A percentile compares a stretch with the other conserved stretches of the same genome.
These are phyloP conservation scores for Tridacna gigas DNA, from an alignment of 2,888 invertebrate genomes.

Conservation along the genomic window DNA sequence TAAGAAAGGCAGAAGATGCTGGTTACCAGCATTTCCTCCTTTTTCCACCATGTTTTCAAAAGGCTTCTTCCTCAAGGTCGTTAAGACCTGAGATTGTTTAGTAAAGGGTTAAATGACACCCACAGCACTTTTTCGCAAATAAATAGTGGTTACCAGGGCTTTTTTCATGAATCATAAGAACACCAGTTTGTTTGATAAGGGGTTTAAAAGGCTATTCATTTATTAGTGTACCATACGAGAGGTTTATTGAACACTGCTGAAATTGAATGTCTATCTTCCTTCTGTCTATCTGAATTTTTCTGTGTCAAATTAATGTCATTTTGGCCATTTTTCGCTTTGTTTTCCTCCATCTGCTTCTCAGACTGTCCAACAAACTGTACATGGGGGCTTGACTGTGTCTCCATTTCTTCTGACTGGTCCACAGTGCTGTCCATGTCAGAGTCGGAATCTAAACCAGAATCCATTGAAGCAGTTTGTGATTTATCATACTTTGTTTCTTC, in stretches of 20 bases:
- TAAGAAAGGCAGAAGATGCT: no score
- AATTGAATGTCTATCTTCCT: not conserved
- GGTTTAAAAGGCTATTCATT: not conserved
- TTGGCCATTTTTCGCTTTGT: not conserved
- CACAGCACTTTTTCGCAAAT: no score
- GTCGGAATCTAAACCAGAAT: conserved; percentile 54
- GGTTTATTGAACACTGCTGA: not conserved
- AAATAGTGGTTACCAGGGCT: no score
- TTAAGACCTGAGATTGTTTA: no score
- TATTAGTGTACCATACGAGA: not conserved
- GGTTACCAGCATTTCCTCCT: no score
- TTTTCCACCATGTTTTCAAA: no score
- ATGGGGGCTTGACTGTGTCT: conserved; percentile 30
- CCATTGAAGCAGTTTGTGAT: conserved; percentile 53
- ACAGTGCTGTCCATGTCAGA: conserved; percentile 63
- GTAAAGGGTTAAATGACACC: no score
- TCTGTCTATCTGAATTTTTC: not conserved
- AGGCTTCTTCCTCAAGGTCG: no score
- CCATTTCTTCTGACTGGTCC: conserved; percentile 28
- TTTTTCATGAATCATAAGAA: no score
- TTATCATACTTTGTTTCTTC: conserved; percentile 51
- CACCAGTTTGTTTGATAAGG: not conserved
- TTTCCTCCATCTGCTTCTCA: not conserved
- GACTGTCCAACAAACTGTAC: not conserved
- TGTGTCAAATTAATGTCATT: not conserved